phyloP scores from a whole-genome alignment of 30 jellyfish, hydroid and myxozoan species.

The Hydra vulgaris region DNA sequence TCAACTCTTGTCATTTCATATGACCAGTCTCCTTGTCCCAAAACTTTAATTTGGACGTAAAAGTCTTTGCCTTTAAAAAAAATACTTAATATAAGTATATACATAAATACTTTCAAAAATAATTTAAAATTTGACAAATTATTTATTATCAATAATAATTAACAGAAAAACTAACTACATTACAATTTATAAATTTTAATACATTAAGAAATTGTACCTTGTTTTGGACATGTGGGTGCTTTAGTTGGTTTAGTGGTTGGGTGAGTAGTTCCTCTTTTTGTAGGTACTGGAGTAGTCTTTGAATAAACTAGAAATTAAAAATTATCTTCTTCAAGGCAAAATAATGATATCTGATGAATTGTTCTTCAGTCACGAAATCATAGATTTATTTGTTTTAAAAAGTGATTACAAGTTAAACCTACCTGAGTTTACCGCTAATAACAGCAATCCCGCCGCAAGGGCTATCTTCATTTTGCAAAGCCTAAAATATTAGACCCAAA shows the following conservation, averaged over 20 bases:
- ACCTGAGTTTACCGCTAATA: conserved; percentile 20
- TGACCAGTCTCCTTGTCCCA: conserved; percentile 78
- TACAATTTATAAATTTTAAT: no score
- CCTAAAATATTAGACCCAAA: neutral
- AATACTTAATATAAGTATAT: neutral
- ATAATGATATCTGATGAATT: neutral
- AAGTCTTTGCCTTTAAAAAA: conserved; percentile 67
- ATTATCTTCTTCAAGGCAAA: neutral
- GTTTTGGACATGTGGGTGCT: conserved; percentile 73
- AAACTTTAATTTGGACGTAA: conserved; percentile 62
- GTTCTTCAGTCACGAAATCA: no score
- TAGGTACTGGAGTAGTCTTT: conserved; percentile 60
- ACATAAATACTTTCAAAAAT: no score
- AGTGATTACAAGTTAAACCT: neutral
- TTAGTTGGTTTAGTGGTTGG: conserved; percentile 86
- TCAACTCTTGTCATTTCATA: conserved; percentile 53
- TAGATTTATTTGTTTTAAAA: no score
- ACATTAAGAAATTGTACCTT: conserved; percentile 38
- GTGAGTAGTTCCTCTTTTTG: conserved; percentile 50
- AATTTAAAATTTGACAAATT: neutral
- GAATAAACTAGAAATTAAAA: conserved; percentile 11
- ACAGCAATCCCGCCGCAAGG: conserved; percentile 38
- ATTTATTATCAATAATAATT: no score
- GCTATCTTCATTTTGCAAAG: conserved; percentile 37
- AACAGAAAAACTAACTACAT: no score